Percentiles rank a stretch among this genome's conserved stretches.
phyloP scores from a whole-genome alignment of 2,113 vertebrate genomes.

The Apaloderma vittatum region DNA sequence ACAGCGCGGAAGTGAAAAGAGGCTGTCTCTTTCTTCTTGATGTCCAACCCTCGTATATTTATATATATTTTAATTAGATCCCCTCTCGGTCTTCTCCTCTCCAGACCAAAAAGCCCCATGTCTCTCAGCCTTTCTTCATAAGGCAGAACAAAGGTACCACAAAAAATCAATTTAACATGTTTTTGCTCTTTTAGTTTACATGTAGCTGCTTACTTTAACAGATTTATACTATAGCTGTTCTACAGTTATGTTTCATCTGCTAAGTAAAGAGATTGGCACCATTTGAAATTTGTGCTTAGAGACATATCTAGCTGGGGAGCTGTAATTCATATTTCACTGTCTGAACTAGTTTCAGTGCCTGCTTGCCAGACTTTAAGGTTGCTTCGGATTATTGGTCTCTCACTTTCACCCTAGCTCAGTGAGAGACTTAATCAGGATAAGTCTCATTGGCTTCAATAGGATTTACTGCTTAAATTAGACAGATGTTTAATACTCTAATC shows the following conservation, averaged over 20 bases:
- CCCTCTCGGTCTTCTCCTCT: too few relatives aligned
- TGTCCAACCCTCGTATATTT: too few relatives aligned
- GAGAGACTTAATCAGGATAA: slow-evolving; percentile 5
- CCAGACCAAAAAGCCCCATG: too few relatives aligned
- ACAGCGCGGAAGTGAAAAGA: too few relatives aligned
- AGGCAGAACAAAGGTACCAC: not conserved
- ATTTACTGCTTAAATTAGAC: slow-evolving; percentile 56
- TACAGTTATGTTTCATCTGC: not conserved
- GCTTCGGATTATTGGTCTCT: not conserved
- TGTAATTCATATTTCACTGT: slow-evolving; percentile 12
- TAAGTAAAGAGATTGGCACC: not conserved
- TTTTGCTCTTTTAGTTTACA: not conserved
- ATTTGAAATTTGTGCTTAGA: not conserved
- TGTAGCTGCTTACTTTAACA: not conserved
- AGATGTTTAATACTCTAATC: slow-evolving; percentile 41
- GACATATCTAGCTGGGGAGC: not conserved
- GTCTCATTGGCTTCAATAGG: slow-evolving; percentile 11
- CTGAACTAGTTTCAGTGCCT: not conserved
- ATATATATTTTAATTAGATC: too few relatives aligned
- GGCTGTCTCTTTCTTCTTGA: too few relatives aligned
- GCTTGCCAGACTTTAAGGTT: slow-evolving; percentile 11
- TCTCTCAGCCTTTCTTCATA: too few relatives aligned
- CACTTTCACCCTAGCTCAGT: not conserved
- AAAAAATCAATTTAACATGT: not conserved
- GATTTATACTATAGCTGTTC: not conserved